Evolutionary conservation across 2,113 vertebrate genomes (phyloP), one percentile per base, ranked within the genome.

Genomic region (Hystrix brachyura): DNA sequence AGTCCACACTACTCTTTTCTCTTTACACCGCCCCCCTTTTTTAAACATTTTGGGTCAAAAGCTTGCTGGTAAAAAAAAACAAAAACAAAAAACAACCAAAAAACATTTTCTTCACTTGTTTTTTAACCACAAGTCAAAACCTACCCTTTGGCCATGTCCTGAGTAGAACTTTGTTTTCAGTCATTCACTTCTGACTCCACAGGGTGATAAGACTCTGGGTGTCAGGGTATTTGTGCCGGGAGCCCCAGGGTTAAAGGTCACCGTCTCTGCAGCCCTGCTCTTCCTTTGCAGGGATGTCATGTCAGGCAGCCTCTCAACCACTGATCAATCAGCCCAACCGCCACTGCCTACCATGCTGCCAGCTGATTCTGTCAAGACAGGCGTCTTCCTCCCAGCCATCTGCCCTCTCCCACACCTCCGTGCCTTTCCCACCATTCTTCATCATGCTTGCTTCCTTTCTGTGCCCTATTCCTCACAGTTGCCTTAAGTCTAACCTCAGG

Each of bases 221-320:
- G 76, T 95, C 48, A 60, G 81, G 87, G 96, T 97, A 60, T 94
- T 69, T 81, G 90, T 62, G 90, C 96, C 71, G 60, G 92, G 94
- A 95, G 65, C 57, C 96, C 71, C 51, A 38, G 78, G 96, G 97
- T 97, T 96, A 98, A 97, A 98, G 97, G 97, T 98, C 97, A 96
- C 60, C 76, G 51, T 55, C 32, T 94, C 81, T 76, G 64, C 34
- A 94, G 88, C 76, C 87, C 94, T 92, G 90, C 87, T 85, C 90
- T 87, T 96, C 95, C 90, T 95, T 97, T 95, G 82, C 76, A 18
- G 48, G 80, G 74, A 85, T 97, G 97, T 97, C 96, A 85, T 97
- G 97, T 97, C 96, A 98, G 74, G 92, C 95, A 96, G 92, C 92
- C 80, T 95, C 96, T 94, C 92, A 87, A 84, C 83, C 89, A 94